These are phyloP conservation scores for Cecropterus lyciades DNA, from an alignment of 1,140 invertebrate species.

Conservation along the genomic window DNA sequence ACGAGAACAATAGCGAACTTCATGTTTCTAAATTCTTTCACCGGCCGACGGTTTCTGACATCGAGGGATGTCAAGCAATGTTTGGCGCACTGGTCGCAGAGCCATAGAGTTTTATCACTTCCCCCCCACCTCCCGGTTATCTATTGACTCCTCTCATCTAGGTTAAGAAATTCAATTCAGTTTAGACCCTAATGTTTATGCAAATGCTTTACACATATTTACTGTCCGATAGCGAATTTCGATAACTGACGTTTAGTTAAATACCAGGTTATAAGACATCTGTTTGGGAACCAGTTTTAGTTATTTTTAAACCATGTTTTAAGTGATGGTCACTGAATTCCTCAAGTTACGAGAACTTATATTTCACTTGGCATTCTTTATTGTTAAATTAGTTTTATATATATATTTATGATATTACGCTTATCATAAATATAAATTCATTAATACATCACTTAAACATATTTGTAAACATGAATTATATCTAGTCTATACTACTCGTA, in stretches of 20 bases:
- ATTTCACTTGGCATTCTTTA: no score
- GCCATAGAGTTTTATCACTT: conserved; percentile 77
- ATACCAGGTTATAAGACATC: conserved; percentile 25
- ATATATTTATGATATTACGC: no score
- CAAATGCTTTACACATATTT: conserved; percentile 60
- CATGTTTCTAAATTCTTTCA: conserved; percentile 63
- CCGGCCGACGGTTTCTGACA: conserved; percentile 60
- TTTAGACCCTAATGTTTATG: conserved; percentile 69
- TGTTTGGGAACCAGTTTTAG: conserved; percentile 10
- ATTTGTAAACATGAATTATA: no score
- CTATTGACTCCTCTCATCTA: conserved; percentile 62
- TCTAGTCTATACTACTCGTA: no score
- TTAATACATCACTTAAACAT: no score
- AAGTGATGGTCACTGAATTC: no score
- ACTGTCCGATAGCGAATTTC: conserved; percentile 24
- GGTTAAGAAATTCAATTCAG: conserved; percentile 66
- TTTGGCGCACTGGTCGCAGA: conserved; percentile 58
- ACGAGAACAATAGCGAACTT: conserved; percentile 59
- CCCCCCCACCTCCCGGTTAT: conserved; percentile 59
- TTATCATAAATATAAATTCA: no score
- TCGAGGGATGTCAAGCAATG: conserved; percentile 71
- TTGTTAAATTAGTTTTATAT: no score
- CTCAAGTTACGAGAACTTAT: no score
- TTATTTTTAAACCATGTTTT: background rate
- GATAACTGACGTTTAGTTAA: conserved; percentile 29